Conservation (phyloP, 2,888 invertebrate genomes). For the Dimorphilus gyrociliatus region DNA sequence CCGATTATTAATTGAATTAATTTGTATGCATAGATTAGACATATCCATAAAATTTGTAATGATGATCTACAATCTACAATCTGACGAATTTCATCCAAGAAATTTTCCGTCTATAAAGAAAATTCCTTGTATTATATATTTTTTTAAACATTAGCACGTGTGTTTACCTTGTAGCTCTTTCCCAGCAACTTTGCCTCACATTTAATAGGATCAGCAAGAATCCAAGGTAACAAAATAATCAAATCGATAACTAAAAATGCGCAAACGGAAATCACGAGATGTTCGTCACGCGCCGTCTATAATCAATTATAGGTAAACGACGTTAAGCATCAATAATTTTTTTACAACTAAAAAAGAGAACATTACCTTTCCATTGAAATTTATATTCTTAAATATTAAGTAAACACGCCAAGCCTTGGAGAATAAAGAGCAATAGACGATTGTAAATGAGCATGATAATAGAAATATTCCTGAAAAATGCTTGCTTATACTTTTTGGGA, state of each 20-base stretch:
- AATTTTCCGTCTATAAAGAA: neutral
- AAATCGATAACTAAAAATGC: conserved; percentile 8
- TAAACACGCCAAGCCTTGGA: conserved; percentile 9
- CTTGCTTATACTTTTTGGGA: conserved; percentile 1
- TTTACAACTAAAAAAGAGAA: no score
- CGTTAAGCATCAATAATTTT: no score
- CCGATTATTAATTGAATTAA: conserved; percentile 5
- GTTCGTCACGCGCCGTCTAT: conserved; percentile 5
- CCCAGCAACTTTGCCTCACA: conserved; percentile 4
- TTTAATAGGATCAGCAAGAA: conserved; percentile 8
- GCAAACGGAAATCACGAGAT: conserved; percentile 7
- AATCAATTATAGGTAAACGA: no score
- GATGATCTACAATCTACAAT: conserved; percentile 6
- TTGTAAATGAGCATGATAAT: conserved; percentile 7
- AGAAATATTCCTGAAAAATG: conserved; percentile 4
- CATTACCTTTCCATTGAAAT: conserved; percentile 9
- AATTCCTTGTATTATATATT: neutral
- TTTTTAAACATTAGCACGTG: neutral
- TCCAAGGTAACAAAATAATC: conserved; percentile 9
- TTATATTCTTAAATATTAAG: conserved; percentile 11
- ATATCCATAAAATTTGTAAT: conserved; percentile 7
- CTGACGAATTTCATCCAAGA: conserved; percentile 3
- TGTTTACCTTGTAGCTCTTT: neutral
- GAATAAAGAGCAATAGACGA: conserved; percentile 8
- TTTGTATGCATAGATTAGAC: conserved; percentile 8